phyloP scores from a whole-genome alignment of 1,140 invertebrate species.

The Ephestia elutella region DNA sequence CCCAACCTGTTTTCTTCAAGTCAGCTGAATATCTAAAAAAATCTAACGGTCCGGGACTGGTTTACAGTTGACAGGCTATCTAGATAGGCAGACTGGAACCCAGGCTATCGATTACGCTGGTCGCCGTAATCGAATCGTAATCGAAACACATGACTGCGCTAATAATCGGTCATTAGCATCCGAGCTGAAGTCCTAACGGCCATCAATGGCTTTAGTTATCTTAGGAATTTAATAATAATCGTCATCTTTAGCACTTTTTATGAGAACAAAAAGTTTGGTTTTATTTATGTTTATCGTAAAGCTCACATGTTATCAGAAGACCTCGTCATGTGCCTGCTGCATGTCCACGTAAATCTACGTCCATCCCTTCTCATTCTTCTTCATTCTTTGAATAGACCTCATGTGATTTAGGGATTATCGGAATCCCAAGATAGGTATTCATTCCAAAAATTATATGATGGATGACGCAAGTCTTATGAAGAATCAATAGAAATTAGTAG shows the following conservation, averaged over 20 bases:
- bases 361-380: too few species aligned
- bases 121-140: background rate
- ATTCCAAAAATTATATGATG: too few species aligned
- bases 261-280: too few species aligned
- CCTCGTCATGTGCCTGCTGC: too few species aligned
- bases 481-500: too few species aligned
- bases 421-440: too few species aligned
- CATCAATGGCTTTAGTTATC: background rate
- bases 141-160: constrained; percentile 1
- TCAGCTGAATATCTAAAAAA: background rate
- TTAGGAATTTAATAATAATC: background rate
- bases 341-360: too few species aligned
- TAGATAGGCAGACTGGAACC: background rate
- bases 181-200: background rate
- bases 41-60: background rate
- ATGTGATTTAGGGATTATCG: too few species aligned
- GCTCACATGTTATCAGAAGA: too few species aligned
- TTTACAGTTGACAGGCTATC: background rate
- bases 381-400: too few species aligned
- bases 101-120: background rate
- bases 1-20: background rate
- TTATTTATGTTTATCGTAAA: too few species aligned
- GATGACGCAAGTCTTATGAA: too few species aligned
- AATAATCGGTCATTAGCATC: constrained; percentile 1
- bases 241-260: background rate